Evolutionary conservation across 1,140 invertebrate species (phyloP).

Genomic region (Choristoneura fumiferana): DNA sequence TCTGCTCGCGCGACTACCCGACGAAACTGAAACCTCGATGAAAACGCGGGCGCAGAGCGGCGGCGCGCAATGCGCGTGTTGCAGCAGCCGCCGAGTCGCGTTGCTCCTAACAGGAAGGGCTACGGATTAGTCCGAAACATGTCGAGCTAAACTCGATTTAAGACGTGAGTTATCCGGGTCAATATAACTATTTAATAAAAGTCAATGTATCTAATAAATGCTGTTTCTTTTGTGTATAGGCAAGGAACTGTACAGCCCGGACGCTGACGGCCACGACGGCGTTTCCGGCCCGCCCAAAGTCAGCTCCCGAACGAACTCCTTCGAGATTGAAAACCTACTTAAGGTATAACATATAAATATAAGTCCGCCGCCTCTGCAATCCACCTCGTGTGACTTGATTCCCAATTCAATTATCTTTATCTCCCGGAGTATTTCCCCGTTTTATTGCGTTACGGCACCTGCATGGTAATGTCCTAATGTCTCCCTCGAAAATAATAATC

Average conservation of each 20-base stretch:
- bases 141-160: too few species aligned
- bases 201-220: too few species aligned
- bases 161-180: too few species aligned
- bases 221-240: constrained; percentile 45
- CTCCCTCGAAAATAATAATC: constrained; percentile 44
- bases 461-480: constrained; percentile 44
- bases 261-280: constrained; percentile 75
- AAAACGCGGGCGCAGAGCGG: too few species aligned
- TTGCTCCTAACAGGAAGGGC: too few species aligned
- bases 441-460: constrained; percentile 43
- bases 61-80: too few species aligned
- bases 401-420: constrained; percentile 41
- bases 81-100: too few species aligned
- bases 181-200: too few species aligned
- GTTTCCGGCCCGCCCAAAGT: constrained; percentile 78
- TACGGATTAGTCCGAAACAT: too few species aligned
- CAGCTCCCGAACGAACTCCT: constrained; percentile 90
- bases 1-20: too few species aligned
- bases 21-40: too few species aligned
- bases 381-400: constrained; percentile 41
- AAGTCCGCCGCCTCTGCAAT: constrained; percentile 28
- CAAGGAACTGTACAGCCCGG: constrained; percentile 86
- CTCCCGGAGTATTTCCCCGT: constrained; percentile 30
- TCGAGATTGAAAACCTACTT: constrained; percentile 94
- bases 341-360: constrained; percentile 77